Base-by-base conservation (phyloP, 2,113 vertebrate genomes). In the Sterrhoptilus dennistouni region DNA sequence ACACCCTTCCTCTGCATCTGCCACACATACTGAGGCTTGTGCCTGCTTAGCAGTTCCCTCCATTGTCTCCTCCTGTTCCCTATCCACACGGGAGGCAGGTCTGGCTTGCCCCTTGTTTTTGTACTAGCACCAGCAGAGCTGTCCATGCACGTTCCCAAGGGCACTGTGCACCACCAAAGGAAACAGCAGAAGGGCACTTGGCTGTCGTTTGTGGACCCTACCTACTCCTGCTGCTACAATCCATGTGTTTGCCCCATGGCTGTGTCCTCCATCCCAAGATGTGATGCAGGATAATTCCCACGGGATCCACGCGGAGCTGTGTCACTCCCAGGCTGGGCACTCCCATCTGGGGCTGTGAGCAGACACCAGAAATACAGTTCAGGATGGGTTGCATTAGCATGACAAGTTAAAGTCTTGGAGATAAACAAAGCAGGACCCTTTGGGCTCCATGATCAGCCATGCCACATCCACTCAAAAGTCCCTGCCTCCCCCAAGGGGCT, bases 261-360 rank as follows among this genome's bases (percentile, higher is more conserved):
- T 33, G 44, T 29, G 19, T 49, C 49, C 50, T 60, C 70, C 65
- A 24, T 29, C 33, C 40, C 47, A 47, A 70, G 27, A 27, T 25
- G 35, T 1, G 3, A 31, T 65, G 57, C 52, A 35, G 47, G 27
- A 11, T 49, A 36, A 38, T 24, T 52, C 24, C 38, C 40, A 47
- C 0, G 0, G 36, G 20, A 56, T 36, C 19, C 57, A 12, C 0
- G 1, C 6, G 42, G n/a, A 57, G 29, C 21, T 42, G 29, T 33
- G 25, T 38, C 38, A 23, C 23, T 57, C 12, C 27, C 52, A 47
- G 35, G 17, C 52, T 66, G 42, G 35, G 25, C 11, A 14, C 20
- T 24, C 25, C 22, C 66, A 21, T 14, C 28, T 49, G 47, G 23
- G 22, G 22, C 24, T 77, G 35, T 0, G 0, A 64, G 29, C 38